These are phyloP conservation scores for Agrochola lota DNA, from an alignment of 2,888 invertebrate species.

Conservation along the genomic window DNA sequence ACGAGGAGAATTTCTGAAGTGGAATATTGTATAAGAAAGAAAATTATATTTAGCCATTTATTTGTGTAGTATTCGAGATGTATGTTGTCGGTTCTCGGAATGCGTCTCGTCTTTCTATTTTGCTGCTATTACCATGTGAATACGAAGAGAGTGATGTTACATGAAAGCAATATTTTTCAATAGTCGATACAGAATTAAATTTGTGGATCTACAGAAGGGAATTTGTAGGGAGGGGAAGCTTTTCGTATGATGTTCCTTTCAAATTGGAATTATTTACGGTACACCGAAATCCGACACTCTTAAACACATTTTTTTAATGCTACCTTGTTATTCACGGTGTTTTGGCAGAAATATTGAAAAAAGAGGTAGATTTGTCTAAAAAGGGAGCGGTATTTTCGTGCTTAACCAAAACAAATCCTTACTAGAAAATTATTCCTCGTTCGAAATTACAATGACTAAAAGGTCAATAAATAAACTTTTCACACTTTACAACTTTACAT, in stretches of 20 bases:
- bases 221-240: conserved; percentile 66
- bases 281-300: conserved; percentile 24
- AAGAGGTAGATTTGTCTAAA: not conserved
- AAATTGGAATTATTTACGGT: conserved; percentile 56
- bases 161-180: conserved; percentile 83
- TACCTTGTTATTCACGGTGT: not conserved
- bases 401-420: not conserved
- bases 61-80: conserved; percentile 72
- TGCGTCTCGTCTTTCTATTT: conserved; percentile 74
- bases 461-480: conserved; percentile 10
- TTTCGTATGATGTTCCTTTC: conserved; percentile 69
- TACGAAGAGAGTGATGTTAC: conserved; percentile 76
- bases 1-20: conserved; percentile 57
- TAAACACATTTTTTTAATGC: not conserved
- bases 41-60: conserved; percentile 73
- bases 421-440: not conserved
- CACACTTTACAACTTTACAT: conserved; percentile 8
- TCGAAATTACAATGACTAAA: not conserved
- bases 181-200: conserved; percentile 80
- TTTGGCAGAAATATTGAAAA: conserved; percentile 11
- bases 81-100: conserved; percentile 64
- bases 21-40: conserved; percentile 68
- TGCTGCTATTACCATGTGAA: conserved; percentile 82
- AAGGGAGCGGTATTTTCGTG: not conserved
- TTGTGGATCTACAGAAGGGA: conserved; percentile 76